Evolutionary conservation across 2,113 vertebrate species (phyloP), one percentile per base, ranked within the genome.

Genomic region (Xiphorhynchus elegans): DNA sequence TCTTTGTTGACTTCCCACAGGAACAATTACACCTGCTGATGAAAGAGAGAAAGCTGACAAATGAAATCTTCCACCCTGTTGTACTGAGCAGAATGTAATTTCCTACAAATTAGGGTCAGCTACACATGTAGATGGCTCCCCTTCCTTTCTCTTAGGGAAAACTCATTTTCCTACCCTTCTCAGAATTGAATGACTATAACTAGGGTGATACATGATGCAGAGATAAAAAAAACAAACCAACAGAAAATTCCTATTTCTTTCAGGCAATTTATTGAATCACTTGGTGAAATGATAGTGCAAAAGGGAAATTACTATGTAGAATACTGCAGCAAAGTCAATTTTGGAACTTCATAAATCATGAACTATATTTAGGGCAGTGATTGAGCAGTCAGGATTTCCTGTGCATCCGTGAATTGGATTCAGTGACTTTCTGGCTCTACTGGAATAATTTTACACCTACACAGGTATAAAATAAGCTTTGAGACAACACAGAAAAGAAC

Each of bases 21-120:
- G 87, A 95, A 23, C 68, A 92, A 53, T 95, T 96, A 40, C 56
- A 93, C 72, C 72, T 91, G 73, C 78, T 95, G 93, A 89, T 95
- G 70, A 95, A 93, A 91, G 37, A 89, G 52, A 69, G 80, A 64
- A 89, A 81, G 50, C 59, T 42, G 12, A 67, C 53, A 78, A 92
- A 91, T 94, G 25, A 74, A 77, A 77, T 93, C 83, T 47, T 33
- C 75, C 31, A 47, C 33, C 40, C 58, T 72, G 66, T 82, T 92
- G 78, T 94, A 81, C 31, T 68, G 39, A 93, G 72, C 49, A 80
- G 75, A 94, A 92, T 84, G 83, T 63, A 87, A 94, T 96, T 97
- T 96, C 79, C 81, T 80, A 77, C 89, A 89, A 90, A 93, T 97
- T 77, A 92, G 84, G 89, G 80, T 91, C 87, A 91, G 63, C 70